These are phyloP conservation scores for Bugula neritina DNA, from an alignment of 2,888 invertebrate genomes.

Conservation along the genomic window DNA sequence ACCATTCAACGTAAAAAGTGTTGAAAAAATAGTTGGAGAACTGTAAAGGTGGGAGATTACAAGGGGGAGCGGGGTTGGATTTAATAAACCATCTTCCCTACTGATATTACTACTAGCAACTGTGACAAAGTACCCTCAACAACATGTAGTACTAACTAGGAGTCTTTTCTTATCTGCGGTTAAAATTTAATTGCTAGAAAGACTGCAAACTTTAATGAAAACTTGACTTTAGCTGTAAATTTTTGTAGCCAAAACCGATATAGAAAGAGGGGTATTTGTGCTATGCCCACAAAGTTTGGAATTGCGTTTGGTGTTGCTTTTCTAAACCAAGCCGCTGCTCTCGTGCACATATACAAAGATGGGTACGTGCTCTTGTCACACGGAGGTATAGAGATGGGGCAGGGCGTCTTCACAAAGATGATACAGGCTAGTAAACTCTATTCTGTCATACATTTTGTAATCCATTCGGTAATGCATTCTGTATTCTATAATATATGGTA, in stretches of 20 bases:
- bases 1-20: no score
- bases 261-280: slow-evolving; percentile 76
- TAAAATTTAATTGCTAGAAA: no score
- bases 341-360: slow-evolving; percentile 59
- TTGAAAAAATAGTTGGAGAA: no score
- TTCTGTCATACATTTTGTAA: not conserved
- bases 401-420: slow-evolving; percentile 34
- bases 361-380: slow-evolving; percentile 47
- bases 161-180: no score
- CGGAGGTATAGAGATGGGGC: slow-evolving; percentile 34
- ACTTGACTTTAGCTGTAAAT: no score
- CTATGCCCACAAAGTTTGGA: slow-evolving; percentile 79
- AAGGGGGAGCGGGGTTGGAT: no score
- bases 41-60: no score
- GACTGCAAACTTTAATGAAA: no score
- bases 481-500: not conserved
- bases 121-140: not conserved
- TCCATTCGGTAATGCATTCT: no score
- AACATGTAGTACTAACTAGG: no score
- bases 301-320: slow-evolving; percentile 71
- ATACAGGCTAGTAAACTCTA: slow-evolving; percentile 29
- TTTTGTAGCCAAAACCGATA: slow-evolving; percentile 68
- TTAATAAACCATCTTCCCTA: no score
- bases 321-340: slow-evolving; percentile 68
- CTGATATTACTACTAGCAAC: not conserved